phyloP scores from a whole-genome alignment of 2,113 vertebrate genomes.

The Anarhynchus alexandrinus region DNA sequence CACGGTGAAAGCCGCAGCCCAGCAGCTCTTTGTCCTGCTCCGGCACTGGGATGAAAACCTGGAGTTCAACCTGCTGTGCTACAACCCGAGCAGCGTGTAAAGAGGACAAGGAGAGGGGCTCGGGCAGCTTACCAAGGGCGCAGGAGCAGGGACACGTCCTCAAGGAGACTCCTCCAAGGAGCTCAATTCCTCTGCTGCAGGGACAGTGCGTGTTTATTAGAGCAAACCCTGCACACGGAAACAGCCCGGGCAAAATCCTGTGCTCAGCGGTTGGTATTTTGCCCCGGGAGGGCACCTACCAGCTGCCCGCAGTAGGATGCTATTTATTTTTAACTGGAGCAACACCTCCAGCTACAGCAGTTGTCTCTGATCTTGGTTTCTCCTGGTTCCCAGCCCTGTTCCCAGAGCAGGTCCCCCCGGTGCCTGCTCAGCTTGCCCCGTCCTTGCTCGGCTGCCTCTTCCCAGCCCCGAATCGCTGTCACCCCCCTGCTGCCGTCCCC shows the following conservation, averaged over 20 bases:
- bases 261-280: neutral
- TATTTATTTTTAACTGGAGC: neutral
- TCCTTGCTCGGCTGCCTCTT: neutral
- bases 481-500: accelerated
- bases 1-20: slow-evolving; percentile 82
- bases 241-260: neutral
- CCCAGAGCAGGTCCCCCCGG: neutral
- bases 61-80: slow-evolving; percentile 94
- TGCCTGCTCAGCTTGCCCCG: neutral
- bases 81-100: slow-evolving; percentile 89
- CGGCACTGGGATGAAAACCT: slow-evolving; percentile 97
- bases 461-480: neutral
- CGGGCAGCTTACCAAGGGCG: accelerated
- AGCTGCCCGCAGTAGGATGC: neutral
- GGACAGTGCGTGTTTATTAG: neutral
- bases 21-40: slow-evolving; percentile 95
- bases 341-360: neutral
- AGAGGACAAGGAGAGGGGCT: neutral
- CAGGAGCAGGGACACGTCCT: neutral
- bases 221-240: neutral
- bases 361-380: neutral
- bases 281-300: neutral
- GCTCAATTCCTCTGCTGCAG: neutral
- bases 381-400: neutral
- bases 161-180: neutral